These are phyloP conservation scores for Frankliniella fusca DNA, from an alignment of 2,888 invertebrate species.

Conservation along the genomic window DNA sequence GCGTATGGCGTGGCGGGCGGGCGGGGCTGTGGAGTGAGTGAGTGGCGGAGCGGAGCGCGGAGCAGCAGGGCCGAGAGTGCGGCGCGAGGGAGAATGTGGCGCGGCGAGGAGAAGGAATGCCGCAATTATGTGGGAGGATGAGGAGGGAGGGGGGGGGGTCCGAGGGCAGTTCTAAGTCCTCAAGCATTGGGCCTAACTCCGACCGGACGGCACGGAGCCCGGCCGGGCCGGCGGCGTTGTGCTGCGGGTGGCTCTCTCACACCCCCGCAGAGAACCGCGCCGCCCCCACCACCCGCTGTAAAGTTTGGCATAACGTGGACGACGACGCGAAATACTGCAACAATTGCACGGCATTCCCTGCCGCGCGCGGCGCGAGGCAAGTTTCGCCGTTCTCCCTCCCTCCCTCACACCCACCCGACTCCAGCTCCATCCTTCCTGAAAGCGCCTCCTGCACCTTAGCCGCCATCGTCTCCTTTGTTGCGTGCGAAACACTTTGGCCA, in stretches of 20 bases:
- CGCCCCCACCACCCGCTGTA: background rate
- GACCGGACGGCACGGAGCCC: too few species aligned
- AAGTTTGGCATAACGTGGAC: background rate
- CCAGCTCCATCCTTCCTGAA: background rate
- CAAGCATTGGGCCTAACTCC: too few species aligned
- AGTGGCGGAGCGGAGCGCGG: background rate
- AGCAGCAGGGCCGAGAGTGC: background rate
- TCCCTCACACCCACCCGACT: background rate
- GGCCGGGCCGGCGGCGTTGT: too few species aligned
- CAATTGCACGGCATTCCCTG: conserved; percentile 9
- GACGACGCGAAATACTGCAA: conserved; percentile 6
- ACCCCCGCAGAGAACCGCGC: background rate
- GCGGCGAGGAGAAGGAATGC: background rate
- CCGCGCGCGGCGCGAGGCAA: background rate
- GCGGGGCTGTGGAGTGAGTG: background rate
- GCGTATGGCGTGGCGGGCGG: too few species aligned
- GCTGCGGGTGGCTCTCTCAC: too few species aligned
- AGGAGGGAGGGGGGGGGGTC: too few species aligned
- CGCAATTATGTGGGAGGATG: background rate
- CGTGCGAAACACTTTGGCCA: background rate
- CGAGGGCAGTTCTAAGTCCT: too few species aligned
- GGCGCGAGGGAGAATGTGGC: background rate
- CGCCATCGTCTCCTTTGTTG: background rate
- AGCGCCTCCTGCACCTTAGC: background rate
- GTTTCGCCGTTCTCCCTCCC: background rate